Conservation (phyloP, 2,797 vertebrate species). For the Nannoperca obscura region DNA sequence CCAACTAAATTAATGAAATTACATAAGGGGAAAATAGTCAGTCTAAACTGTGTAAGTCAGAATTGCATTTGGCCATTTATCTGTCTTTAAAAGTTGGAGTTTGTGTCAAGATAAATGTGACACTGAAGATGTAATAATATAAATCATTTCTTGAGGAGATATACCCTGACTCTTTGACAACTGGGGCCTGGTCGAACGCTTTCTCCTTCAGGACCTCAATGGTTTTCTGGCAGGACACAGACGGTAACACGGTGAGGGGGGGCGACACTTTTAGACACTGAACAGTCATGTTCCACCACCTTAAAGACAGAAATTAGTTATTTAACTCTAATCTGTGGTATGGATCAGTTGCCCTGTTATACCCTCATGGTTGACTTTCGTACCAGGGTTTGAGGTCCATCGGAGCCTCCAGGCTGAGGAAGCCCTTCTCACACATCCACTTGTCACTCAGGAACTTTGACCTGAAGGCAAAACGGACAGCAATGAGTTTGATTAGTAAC, state of each 20-base stretch:
- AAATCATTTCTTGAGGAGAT: not conserved
- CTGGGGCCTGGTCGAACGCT: constrained; percentile 91
- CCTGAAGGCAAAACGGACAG: constrained; percentile 73
- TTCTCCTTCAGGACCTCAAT: constrained; percentile 90
- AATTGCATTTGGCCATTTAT: no score
- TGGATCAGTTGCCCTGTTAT: no score
- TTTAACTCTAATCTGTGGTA: not conserved
- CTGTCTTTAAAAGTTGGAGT: no score
- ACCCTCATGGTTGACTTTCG: not conserved
- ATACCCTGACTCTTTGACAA: constrained; percentile 89
- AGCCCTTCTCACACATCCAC: constrained; percentile 95
- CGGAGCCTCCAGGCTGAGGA: constrained; percentile 85
- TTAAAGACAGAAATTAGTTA: constrained; percentile 45
- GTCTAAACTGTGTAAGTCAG: not conserved
- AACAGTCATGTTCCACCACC: constrained; percentile 92
- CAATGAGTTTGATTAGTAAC: not conserved
- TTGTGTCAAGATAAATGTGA: no score
- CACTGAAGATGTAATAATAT: not conserved
- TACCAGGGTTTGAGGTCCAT: constrained; percentile 87
- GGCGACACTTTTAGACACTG: constrained; percentile 87
- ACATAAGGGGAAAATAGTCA: not conserved
- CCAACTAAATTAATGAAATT: not conserved
- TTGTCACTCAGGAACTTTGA: constrained; percentile 93
- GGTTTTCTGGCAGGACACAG: constrained; percentile 88
- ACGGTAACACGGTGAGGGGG: constrained; percentile 88